Base-by-base conservation (phyloP, 2,888 invertebrate genomes). In the Euproctis similis region DNA sequence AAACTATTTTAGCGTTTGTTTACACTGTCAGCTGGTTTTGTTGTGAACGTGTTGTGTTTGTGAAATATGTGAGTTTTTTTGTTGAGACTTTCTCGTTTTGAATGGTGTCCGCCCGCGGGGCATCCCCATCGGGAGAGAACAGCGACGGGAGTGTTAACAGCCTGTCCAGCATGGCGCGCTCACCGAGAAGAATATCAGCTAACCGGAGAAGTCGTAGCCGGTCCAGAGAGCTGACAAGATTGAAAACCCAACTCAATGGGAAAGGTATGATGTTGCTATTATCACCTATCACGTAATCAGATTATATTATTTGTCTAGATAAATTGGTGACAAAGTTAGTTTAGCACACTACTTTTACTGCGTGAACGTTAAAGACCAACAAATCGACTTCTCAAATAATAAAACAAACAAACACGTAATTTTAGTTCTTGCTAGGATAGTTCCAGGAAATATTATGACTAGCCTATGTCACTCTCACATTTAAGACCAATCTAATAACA, bases 231-330 rank as follows among this genome's bases (percentile, higher is more conserved):
- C 59, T 82, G 32, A 47, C 66, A 34, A 59, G 84, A 13, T 52
- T 84, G 21, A 54, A 64, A 39, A 73, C 70, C 2, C 81, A 82
- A 31, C 72, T 81, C 38, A 76, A 67, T 39, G 72, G 62, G 24
- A 84, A 82, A 81, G 80, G 81, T 80, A 44, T 22, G 53, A n/a
- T n/a, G n/a, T n/a, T n/a, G n/a, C n/a, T n/a, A n/a, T n/a, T 6
- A 14, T 14, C 14, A 4, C 14, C 14, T 14, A 14, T 14, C 14
- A 14, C 4, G 6, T 14, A 14, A 14, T 14, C 14, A 14, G 6
- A 4, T 14, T 14, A 14, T 14, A 14, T n/a, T n/a, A n/a, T n/a
- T n/a, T n/a, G n/a, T n/a, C n/a, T n/a, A n/a, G n/a, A n/a, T n/a
- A n/a, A n/a, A n/a, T n/a, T n/a, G n/a, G n/a, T n/a, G n/a, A n/a